Base-by-base conservation (phyloP, 2,113 vertebrate genomes). In the Phylloscopus trochiloides region DNA sequence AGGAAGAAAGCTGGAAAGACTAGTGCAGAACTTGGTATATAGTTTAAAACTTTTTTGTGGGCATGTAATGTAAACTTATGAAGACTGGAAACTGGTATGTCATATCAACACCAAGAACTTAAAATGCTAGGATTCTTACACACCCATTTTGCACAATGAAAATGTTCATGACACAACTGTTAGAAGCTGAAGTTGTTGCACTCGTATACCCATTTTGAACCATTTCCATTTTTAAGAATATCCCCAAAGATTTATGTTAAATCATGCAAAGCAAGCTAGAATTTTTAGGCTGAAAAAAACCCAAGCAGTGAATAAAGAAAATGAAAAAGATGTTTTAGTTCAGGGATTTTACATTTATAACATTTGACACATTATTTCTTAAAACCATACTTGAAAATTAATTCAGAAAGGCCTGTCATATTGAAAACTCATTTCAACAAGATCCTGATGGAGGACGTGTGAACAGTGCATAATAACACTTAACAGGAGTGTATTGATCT, bases 371-470 rank as follows among this genome's bases (percentile, higher is more conserved):
- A 5, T 91, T 82, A 48, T 90, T 94, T 85, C 52, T 92, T 91
- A 79, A 91, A 92, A 75, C 63, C 42, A 28, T 92, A 58, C 77
- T 94, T 79, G 74, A 92, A 96, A 94, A 96, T 91, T 78, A 92
- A 91, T 95, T 92, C 84, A 76, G 78, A 90, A 72, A 85, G 66
- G 38, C 32, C 34, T 79, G 38, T 66, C 84, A 68, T 34, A 45
- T 75, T 91, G 80, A 79, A 91, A 94, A 95, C 54, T 91, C 54
- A 22, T 94, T 96, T 96, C 89, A 92, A 81, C 77, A 50, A 87
- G 57, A 17, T 92, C 31, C 47, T 92, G 84, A 87, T 89, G 67
- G 51, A 95, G 32, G 66, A 70, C 47, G 58, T 82, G 93, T 36
- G 70, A 95, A 87, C 70, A 93, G 58, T 7, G 1, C 58, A 83